A percentile compares a stretch with the other conserved stretches of the same genome.
phyloP scores from a whole-genome alignment of 1,140 invertebrate species.

The Drosophila willistoni region DNA sequence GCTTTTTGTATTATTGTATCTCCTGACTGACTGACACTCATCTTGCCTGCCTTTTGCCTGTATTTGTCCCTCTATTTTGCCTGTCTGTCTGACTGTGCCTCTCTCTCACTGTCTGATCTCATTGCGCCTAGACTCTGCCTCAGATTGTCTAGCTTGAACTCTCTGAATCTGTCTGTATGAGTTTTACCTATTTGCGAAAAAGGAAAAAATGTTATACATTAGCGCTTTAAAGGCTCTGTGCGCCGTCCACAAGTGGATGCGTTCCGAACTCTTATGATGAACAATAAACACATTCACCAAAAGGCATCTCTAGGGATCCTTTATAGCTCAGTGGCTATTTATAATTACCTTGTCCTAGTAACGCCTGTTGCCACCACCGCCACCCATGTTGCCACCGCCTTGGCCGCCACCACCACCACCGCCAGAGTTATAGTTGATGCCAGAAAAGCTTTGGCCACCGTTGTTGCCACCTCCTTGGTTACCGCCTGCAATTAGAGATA shows the following conservation, averaged over 20 bases:
- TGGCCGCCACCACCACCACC: conserved; percentile 52
- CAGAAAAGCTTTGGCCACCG: conserved; percentile 62
- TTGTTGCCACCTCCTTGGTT: conserved; percentile 70
- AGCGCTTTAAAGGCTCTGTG: conserved; percentile 44
- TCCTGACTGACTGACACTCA: conserved; percentile 33
- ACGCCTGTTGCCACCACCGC: conserved; percentile 74
- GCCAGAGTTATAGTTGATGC: conserved; percentile 64
- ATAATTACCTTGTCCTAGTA: conserved; percentile 77
- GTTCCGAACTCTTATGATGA: neutral
- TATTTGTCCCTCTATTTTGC: conserved; percentile 59
- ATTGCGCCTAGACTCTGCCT: conserved; percentile 72
- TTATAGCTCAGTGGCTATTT: neutral
- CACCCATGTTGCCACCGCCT: conserved; percentile 76
- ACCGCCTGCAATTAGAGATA: conserved; percentile 44
- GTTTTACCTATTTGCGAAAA: conserved; percentile 79
- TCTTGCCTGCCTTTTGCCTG: conserved; percentile 40
- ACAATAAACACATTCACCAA: neutral
- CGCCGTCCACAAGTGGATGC: conserved; percentile 18
- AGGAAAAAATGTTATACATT: conserved; percentile 71
- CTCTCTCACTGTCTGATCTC: conserved; percentile 55
- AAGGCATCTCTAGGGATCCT: neutral
- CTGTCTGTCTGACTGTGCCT: conserved; percentile 55
- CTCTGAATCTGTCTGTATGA: conserved; percentile 56
- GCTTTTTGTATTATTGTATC: conserved; percentile 21
- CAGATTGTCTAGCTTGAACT: conserved; percentile 75